A percentile compares a stretch with the other conserved stretches of the same genome.
These are phyloP conservation scores for Apodemus agrarius DNA, from an alignment of 2,797 vertebrate genomes.

Conservation along the genomic window DNA sequence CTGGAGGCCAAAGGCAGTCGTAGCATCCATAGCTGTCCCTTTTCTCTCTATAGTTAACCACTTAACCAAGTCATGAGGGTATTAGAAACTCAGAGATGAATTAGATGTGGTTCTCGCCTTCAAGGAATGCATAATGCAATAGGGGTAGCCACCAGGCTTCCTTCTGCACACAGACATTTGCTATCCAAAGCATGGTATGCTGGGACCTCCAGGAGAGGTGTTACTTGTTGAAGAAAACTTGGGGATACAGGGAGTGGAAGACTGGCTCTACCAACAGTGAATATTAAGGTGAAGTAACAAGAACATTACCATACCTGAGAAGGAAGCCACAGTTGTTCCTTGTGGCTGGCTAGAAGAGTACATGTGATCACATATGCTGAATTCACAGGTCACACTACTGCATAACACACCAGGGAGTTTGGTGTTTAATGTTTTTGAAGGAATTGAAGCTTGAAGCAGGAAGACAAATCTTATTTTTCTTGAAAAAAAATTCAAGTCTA, in stretches of 20 bases:
- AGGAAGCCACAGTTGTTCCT: background rate
- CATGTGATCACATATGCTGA: background rate
- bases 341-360: background rate
- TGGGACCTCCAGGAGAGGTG: background rate
- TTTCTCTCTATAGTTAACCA: slow-evolving; percentile 12
- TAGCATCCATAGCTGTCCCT: background rate
- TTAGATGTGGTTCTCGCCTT: background rate
- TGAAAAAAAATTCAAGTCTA: background rate
- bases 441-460: background rate
- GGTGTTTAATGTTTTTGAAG: background rate
- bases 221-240: background rate
- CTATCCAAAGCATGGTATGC: background rate
- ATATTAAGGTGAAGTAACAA: background rate
- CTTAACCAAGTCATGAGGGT: background rate
- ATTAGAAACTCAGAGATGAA: background rate
- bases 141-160: background rate
- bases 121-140: background rate
- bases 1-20: background rate
- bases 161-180: background rate
- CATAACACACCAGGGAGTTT: background rate
- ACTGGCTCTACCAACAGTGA: background rate
- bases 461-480: background rate
- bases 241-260: background rate
- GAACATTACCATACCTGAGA: background rate
- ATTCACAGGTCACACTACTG: background rate